phyloP scores from a whole-genome alignment of 2,797 vertebrate genomes.

The Sternotherus odoratus region DNA sequence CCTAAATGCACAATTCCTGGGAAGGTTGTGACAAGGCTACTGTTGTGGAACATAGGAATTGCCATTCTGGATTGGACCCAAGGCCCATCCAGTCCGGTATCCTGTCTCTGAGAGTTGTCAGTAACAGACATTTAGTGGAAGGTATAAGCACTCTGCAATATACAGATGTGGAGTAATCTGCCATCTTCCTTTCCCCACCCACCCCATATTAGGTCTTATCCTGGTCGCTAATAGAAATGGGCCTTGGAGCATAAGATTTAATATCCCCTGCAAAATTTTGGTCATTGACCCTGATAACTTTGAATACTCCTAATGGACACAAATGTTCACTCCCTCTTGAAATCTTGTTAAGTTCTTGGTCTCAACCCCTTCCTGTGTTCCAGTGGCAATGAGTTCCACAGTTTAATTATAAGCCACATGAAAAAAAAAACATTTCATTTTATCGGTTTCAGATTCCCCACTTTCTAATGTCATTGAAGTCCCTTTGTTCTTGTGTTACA shows the following conservation, averaged over 20 bases:
- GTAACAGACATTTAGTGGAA: neutral
- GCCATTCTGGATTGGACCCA: neutral
- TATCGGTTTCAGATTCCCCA: neutral
- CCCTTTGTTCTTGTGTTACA: neutral
- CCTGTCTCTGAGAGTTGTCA: neutral
- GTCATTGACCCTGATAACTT: neutral
- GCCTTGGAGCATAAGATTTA: neutral
- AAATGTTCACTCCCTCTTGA: neutral
- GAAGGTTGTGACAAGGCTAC: neutral
- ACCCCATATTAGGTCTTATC: neutral
- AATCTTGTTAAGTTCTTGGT: neutral
- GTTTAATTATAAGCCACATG: neutral
- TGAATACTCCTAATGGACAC: neutral
- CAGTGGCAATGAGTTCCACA: neutral
- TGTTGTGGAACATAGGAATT: neutral
- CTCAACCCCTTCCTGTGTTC: neutral
- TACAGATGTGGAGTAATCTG: neutral
- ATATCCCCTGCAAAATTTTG: neutral
- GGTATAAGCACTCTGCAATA: neutral
- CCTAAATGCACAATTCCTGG: neutral
- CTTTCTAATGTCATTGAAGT: neutral
- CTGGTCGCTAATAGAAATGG: neutral
- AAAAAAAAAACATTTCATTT: slow-evolving; percentile 16
- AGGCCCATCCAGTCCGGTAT: neutral
- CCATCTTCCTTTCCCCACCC: neutral